Conservation (phyloP, 23 tunicate genomes). For the Halocynthia roretzi region DNA sequence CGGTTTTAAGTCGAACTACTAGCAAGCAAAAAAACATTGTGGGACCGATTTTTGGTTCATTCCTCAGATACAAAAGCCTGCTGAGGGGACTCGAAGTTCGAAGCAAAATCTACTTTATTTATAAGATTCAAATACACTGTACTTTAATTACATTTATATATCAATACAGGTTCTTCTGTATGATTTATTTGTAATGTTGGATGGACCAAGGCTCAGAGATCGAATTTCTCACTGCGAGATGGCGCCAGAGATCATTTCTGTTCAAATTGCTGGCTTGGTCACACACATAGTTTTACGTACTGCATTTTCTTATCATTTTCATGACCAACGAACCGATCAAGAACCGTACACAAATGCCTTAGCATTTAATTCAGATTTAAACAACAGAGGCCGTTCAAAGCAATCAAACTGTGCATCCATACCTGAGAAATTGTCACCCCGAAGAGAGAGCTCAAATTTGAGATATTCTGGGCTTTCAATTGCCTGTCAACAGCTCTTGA, state of each 20-base stretch:
- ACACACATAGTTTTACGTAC: not conserved
- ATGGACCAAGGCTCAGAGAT: conserved; percentile 14
- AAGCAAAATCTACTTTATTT: too few relatives aligned
- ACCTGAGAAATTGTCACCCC: conserved; percentile 1
- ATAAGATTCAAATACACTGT: too few relatives aligned
- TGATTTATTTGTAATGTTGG: conserved; percentile 11
- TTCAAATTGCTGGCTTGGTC: not conserved
- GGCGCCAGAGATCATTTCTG: not conserved
- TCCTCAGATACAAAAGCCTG: too few relatives aligned
- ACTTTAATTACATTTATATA: too few relatives aligned
- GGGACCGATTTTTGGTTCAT: too few relatives aligned
- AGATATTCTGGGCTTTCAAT: not conserved
- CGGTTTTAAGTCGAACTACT: too few relatives aligned
- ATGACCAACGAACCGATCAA: not conserved
- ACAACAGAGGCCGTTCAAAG: not conserved
- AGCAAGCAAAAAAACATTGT: too few relatives aligned
- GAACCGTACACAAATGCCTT: not conserved
- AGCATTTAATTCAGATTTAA: not conserved
- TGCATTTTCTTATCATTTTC: not conserved
- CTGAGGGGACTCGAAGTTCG: too few relatives aligned
- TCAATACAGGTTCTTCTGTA: conserved; percentile 3
- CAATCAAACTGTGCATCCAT: not conserved
- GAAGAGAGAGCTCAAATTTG: not conserved
- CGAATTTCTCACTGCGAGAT: conserved; percentile 18
- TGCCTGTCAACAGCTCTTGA: too few relatives aligned